A percentile compares a stretch with the other conserved stretches of the same genome.
phyloP scores from a whole-genome alignment of 2,797 vertebrate genomes.

The Botia almorhae region DNA sequence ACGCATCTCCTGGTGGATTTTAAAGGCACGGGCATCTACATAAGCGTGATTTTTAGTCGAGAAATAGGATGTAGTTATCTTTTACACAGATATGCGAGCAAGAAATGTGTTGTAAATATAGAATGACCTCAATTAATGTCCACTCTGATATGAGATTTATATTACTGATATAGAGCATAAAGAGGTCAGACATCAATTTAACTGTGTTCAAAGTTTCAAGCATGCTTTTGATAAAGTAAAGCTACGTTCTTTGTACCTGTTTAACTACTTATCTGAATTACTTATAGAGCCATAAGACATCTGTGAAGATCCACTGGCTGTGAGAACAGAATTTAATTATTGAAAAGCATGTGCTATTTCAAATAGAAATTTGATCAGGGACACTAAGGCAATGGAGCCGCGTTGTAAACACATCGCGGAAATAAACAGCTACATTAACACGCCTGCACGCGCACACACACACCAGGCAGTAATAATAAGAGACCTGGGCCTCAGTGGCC shows the following conservation, averaged over 20 bases:
- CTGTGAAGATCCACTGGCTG: constrained; percentile 19
- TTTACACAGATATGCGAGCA: not conserved
- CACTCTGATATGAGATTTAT: too few relatives aligned
- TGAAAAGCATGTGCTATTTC: constrained; percentile 28
- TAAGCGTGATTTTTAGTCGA: not conserved
- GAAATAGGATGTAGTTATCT: not conserved
- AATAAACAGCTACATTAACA: constrained; percentile 22
- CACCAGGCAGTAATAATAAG: constrained; percentile 31
- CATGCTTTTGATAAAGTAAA: not conserved
- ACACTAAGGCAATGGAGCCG: constrained; percentile 35
- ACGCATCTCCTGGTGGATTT: not conserved
- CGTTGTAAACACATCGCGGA: constrained; percentile 36
- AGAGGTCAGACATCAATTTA: not conserved
- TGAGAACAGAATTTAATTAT: constrained; percentile 10
- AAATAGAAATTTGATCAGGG: constrained; percentile 46
- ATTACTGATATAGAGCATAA: not conserved
- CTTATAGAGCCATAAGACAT: not conserved
- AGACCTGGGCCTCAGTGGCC: constrained; percentile 36
- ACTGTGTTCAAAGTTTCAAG: not conserved
- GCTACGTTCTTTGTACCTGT: not conserved
- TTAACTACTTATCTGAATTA: constrained; percentile 9
- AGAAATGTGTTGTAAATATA: not conserved
- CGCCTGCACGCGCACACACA: not conserved
- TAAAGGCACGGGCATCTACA: not conserved
- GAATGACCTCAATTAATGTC: not conserved